Conservation (phyloP, 2,113 vertebrate species). For the Platysteira castanea region DNA sequence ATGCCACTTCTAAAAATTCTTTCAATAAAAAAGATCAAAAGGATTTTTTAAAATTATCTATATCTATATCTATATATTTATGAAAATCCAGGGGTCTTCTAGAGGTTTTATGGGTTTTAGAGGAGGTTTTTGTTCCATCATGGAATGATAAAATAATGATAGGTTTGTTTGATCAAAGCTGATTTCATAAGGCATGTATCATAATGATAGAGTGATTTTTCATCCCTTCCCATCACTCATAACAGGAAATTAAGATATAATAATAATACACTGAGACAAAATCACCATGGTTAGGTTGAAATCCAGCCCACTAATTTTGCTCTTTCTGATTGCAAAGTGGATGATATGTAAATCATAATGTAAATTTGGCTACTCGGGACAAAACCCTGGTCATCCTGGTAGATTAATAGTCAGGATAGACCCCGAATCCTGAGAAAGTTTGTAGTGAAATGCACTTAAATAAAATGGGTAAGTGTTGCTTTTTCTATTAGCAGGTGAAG, state of each 20-base stretch:
- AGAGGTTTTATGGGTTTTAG: neutral
- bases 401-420: neutral
- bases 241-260: neutral
- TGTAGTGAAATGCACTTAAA: neutral
- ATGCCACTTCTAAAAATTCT: neutral
- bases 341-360: too few species aligned
- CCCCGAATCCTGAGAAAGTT: neutral
- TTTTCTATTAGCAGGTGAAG: neutral
- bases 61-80: too few species aligned
- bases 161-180: neutral
- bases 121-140: neutral
- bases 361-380: neutral
- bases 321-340: neutral
- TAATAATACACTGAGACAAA: neutral
- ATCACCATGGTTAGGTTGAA: neutral
- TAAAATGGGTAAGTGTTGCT: neutral
- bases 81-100: neutral
- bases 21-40: neutral
- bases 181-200: neutral
- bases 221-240: neutral
- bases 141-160: neutral
- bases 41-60: neutral
- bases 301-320: neutral
- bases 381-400: neutral
- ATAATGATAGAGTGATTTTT: neutral